phyloP scores from a whole-genome alignment of 2,113 vertebrate genomes.

The Bombycilla garrulus region DNA sequence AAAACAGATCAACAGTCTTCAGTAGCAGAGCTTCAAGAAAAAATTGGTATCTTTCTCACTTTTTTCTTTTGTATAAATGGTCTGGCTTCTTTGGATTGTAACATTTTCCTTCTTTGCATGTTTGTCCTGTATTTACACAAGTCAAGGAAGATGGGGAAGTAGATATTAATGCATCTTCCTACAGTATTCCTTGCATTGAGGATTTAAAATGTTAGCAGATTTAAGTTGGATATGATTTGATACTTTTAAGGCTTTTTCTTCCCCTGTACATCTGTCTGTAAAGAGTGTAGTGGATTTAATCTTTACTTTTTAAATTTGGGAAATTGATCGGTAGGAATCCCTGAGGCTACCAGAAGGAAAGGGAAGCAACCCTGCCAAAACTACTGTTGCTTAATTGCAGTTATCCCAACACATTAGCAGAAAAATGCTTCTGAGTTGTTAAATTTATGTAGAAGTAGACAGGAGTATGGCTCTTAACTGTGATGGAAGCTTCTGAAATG shows the following conservation, averaged over 20 bases:
- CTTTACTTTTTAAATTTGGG: background rate
- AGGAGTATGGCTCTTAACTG: background rate
- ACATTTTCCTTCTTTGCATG: background rate
- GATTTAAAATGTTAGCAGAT: background rate
- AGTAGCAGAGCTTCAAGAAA: conserved; percentile 76
- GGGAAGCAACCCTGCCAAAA: background rate
- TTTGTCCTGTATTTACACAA: background rate
- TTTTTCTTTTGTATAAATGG: background rate
- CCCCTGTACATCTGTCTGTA: background rate
- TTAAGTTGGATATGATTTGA: background rate
- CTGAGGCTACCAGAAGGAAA: background rate
- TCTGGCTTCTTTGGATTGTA: background rate
- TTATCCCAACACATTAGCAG: background rate
- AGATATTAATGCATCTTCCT: background rate
- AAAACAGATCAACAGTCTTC: conserved; percentile 68
- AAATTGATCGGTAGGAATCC: background rate
- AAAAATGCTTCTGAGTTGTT: background rate
- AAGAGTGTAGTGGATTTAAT: background rate
- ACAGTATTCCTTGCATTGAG: background rate
- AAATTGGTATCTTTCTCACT: conserved; percentile 80
- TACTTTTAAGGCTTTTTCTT: background rate
- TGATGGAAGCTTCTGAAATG: background rate
- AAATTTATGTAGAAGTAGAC: background rate
- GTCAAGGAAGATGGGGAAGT: background rate
- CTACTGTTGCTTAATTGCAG: background rate